Base-by-base conservation (phyloP, 2,797 vertebrate species). In the Euphonia xanthogaster region DNA sequence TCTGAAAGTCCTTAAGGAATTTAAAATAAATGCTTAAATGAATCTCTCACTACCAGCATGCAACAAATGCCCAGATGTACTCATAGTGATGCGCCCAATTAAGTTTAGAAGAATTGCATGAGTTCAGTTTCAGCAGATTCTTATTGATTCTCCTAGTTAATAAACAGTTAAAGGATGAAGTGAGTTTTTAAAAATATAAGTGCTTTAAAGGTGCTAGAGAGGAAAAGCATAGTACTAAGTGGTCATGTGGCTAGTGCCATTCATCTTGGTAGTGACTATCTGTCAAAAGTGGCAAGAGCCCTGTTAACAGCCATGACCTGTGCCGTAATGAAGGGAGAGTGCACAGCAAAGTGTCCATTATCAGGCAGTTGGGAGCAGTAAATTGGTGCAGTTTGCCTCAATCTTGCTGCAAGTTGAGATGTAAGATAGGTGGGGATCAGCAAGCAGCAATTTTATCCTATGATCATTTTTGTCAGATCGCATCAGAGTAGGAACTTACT, bases 391-490 rank as follows among this genome's bases (percentile, higher is more conserved):
- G 98, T 99, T 99, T 98, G 98, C 98, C 98, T 98, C 97, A 98
- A 98, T 98, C 98, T 98, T 98, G 97, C 97, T 96, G 97, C 98
- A 98, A 98, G 98, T 98, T 98, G 98, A 98, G 98, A 98, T 98
- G 98, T 97, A 97, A 98, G 98, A 98, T 98, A 98, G 98, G 98
- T 98, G 97, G 96, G 97, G 98, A 98, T 98, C 98, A 98, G 98
- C 97, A 94, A 98, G 98, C 98, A 97, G 97, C 98, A 98, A 98
- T 98, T 98, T 98, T 98, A 98, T 98, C 98, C 97, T 97, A 98
- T 98, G 98, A 99, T 99, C 98, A 98, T 98, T 99, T 97, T 98
- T 98, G 99, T 99, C 99, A 99, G 98, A 99, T 98, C 94, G 48
- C 97, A 98, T 98, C 97, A 98, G 98, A 98, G 97, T 97, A 95